Evolutionary conservation across 2,797 vertebrate species (phyloP).

Genomic region (Enoplosus armatus): DNA sequence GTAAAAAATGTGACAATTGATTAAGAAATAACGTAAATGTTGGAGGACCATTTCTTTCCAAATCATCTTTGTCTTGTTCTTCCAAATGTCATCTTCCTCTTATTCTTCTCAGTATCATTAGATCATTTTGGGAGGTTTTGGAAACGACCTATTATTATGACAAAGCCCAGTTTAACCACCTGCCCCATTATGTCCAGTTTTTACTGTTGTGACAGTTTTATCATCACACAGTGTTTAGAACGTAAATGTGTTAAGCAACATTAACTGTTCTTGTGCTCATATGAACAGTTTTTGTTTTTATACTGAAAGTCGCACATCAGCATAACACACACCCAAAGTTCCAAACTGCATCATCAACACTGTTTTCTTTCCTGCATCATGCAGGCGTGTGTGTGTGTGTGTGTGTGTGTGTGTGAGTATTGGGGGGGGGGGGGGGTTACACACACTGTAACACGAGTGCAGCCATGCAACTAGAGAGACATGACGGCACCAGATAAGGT

Average conservation of each 20-base stretch:
- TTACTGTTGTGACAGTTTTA: too few relatives aligned
- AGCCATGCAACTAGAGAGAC: slow-evolving; percentile 65
- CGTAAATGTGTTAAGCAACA: too few relatives aligned
- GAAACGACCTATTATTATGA: background rate
- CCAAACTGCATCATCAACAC: slow-evolving; percentile 34
- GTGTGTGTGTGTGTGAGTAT: slow-evolving; percentile 15
- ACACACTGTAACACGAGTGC: slow-evolving; percentile 62
- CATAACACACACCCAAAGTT: slow-evolving; percentile 12
- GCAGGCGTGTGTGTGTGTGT: slow-evolving; percentile 27
- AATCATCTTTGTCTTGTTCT: background rate
- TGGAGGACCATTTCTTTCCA: background rate
- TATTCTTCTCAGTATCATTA: background rate
- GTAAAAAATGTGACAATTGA: background rate
- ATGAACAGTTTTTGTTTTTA: background rate
- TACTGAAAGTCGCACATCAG: background rate
- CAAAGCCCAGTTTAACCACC: background rate
- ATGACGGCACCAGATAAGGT: slow-evolving; percentile 69
- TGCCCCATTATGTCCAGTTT: background rate
- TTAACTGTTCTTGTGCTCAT: too few relatives aligned
- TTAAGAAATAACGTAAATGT: background rate
- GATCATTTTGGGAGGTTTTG: background rate
- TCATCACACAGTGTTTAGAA: too few relatives aligned
- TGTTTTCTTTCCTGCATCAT: slow-evolving; percentile 47
- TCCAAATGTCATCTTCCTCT: background rate
- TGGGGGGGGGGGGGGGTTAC: slow-evolving; percentile 1